Percentiles rank a stretch among this genome's conserved stretches.
Evolutionary conservation across 2,113 vertebrate genomes (phyloP).

Genomic region (Pteronura brasiliensis): DNA sequence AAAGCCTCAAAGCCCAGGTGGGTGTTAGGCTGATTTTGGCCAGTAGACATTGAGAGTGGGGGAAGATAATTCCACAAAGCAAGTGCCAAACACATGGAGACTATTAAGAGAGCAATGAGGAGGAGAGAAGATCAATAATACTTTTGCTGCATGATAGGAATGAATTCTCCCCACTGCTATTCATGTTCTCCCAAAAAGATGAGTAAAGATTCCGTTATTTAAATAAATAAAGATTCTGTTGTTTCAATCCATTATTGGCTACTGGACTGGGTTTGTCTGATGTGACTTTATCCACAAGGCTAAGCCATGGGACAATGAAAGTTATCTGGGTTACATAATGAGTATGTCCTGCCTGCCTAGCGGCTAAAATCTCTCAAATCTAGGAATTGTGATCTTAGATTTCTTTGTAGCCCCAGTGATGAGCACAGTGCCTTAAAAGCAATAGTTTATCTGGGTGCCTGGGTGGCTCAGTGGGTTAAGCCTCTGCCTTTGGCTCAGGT

Average conservation of each 20-base stretch:
- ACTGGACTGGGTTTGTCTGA: background rate
- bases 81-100: background rate
- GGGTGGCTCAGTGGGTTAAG: no score
- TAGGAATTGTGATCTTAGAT: background rate
- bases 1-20: background rate
- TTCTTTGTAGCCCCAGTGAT: background rate
- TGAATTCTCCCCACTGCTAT: background rate
- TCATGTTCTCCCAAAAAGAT: background rate
- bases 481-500: no score
- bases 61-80: background rate
- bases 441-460: background rate
- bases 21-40: background rate
- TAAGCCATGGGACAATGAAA: background rate
- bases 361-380: background rate
- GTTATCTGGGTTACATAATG: background rate
- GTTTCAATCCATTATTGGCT: background rate
- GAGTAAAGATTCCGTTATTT: background rate
- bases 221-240: background rate
- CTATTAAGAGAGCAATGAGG: background rate
- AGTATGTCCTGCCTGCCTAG: background rate
- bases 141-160: background rate
- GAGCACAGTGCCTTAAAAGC: background rate
- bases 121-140: background rate
- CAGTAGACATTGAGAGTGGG: fast-evolving
- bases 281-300: background rate